A percentile compares a stretch with the other conserved stretches of the same genome.
Evolutionary conservation across 1,140 invertebrate species (phyloP).

Genomic region (Pseudomyrmex gracilis): DNA sequence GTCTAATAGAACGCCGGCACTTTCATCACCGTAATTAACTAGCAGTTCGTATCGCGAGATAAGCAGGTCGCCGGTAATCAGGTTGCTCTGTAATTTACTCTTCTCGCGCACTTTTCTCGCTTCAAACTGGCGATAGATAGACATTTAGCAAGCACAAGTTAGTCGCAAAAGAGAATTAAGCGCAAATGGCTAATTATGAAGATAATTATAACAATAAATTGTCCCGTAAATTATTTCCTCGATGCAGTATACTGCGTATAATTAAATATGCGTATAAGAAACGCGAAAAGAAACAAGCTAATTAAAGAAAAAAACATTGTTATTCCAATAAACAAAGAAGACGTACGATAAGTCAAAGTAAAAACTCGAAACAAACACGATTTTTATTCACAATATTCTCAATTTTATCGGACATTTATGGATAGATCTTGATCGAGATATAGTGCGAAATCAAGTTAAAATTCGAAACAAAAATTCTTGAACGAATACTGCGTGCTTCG

Average conservation of each 20-base stretch:
- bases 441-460: neutral
- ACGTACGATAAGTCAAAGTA: neutral
- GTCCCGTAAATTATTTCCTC: neutral
- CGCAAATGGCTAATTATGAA: constrained; percentile 1
- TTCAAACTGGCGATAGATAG: neutral
- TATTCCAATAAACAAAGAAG: neutral
- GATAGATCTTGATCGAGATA: too few species aligned
- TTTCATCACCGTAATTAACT: constrained; percentile 35
- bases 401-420: neutral
- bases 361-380: neutral
- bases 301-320: neutral
- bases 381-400: neutral
- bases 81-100: constrained; percentile 11
- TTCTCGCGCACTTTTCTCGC: neutral
- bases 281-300: neutral
- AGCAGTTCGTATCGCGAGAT: constrained; percentile 29
- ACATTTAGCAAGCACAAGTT: neutral
- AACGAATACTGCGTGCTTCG: neutral
- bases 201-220: neutral
- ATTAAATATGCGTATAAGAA: neutral
- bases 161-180: neutral
- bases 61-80: constrained; percentile 15
- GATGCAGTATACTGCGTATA: neutral
- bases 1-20: neutral
- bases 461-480: constrained; percentile 3